Percentiles rank a stretch among this genome's conserved stretches.
These are phyloP conservation scores for Odocoileus virginianus DNA, from an alignment of 2,113 vertebrate species.

Conservation along the genomic window DNA sequence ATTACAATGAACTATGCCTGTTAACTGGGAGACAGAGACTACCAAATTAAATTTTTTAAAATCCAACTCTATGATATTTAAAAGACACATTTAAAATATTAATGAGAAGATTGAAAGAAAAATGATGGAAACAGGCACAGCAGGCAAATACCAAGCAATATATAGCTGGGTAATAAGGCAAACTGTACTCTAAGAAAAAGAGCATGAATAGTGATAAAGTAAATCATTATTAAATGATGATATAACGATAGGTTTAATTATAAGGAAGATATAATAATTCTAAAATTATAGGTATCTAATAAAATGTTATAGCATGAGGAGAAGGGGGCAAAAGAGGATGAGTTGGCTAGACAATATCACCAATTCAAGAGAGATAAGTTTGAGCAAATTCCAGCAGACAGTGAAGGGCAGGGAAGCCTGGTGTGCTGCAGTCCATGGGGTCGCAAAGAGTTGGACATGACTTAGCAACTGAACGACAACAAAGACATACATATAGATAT, in stretches of 20 bases:
- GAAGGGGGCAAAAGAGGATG: neutral
- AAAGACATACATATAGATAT: neutral
- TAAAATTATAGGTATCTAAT: neutral
- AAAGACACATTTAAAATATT: neutral
- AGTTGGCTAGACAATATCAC: neutral
- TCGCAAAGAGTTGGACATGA: accelerated
- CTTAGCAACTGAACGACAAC: neutral
- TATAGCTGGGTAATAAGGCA: neutral
- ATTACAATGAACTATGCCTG: neutral
- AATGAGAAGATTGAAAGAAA: neutral
- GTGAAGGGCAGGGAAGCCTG: neutral
- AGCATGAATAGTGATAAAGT: neutral
- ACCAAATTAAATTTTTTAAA: neutral
- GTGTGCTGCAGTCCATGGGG: neutral
- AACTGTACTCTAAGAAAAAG: neutral
- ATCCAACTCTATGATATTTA: neutral
- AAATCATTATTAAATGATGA: neutral
- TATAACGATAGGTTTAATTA: neutral
- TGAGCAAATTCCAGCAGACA: neutral
- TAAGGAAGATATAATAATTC: neutral
- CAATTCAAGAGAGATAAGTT: neutral
- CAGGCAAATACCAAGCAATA: neutral
- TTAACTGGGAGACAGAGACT: neutral
- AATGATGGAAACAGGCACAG: neutral
- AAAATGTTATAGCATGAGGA: neutral